A percentile compares a stretch with the other conserved stretches of the same genome.
Conservation (phyloP, 2,797 vertebrate species). For the Malacoraja senta region DNA sequence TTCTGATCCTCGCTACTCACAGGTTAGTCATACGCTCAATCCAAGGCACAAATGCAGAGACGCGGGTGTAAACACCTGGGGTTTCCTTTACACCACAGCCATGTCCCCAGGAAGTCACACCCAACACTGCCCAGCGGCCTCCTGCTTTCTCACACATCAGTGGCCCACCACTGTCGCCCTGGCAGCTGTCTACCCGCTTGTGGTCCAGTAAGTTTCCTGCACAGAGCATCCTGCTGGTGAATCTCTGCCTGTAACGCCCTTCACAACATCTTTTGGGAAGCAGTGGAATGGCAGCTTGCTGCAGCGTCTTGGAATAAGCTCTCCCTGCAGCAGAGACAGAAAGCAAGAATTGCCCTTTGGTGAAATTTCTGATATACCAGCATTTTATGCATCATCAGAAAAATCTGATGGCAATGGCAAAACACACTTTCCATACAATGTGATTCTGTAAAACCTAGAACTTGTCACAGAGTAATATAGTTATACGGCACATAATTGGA, state of each 20-base stretch:
- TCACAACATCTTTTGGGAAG: conserved; percentile 78
- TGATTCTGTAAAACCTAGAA: too few relatives aligned
- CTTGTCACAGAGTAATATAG: too few relatives aligned
- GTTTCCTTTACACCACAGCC: conserved; percentile 82
- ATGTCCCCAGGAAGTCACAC: conserved; percentile 94
- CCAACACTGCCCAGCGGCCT: conserved; percentile 83
- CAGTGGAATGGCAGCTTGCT: conserved; percentile 80
- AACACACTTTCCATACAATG: background rate
- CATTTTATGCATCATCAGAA: background rate
- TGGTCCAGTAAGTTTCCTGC: conserved; percentile 71
- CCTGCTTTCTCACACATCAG: conserved; percentile 78
- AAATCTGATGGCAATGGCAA: background rate
- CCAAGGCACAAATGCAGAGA: conserved; percentile 84
- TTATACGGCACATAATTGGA: too few relatives aligned
- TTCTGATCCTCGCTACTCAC: conserved; percentile 44
- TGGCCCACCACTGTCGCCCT: conserved; percentile 91
- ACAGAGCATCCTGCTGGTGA: conserved; percentile 91
- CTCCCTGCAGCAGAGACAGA: conserved; percentile 60
- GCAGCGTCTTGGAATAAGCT: conserved; percentile 88
- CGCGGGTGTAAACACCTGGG: conserved; percentile 92
- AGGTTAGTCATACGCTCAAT: conserved; percentile 74
- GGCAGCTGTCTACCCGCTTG: conserved; percentile 83
- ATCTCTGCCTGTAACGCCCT: conserved; percentile 72
- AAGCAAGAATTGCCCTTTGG: conserved; percentile 12
- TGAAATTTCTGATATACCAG: background rate